These are phyloP conservation scores for Pomatostomus ruficeps DNA, from an alignment of 2,113 vertebrate species.

Conservation along the genomic window DNA sequence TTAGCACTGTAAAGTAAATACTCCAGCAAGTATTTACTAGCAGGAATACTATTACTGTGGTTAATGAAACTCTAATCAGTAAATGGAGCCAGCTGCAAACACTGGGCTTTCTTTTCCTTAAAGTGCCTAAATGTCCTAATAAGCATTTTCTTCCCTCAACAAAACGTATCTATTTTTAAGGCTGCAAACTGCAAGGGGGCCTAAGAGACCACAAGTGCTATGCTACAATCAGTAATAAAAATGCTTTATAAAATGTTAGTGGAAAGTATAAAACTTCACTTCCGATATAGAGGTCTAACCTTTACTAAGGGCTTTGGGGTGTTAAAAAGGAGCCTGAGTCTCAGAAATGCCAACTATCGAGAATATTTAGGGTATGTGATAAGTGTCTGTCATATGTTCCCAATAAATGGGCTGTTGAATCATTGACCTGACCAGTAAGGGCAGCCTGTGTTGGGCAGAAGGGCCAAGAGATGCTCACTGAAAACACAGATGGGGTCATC, in stretches of 20 bases:
- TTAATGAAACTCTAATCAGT: slow-evolving; percentile 41
- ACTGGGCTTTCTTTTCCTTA: not conserved
- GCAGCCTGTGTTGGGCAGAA: not conserved
- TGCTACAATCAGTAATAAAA: not conserved
- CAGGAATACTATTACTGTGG: slow-evolving; percentile 27
- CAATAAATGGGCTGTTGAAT: not conserved
- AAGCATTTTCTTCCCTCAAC: not conserved
- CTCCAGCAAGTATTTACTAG: slow-evolving; percentile 48
- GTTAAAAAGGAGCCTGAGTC: slow-evolving; percentile 15
- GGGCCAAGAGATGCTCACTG: not conserved
- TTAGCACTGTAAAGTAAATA: slow-evolving; percentile 35
- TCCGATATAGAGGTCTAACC: not conserved
- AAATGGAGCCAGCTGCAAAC: slow-evolving; percentile 35
- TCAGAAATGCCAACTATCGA: not conserved
- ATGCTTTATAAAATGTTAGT: not conserved
- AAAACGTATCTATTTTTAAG: slow-evolving; percentile 17
- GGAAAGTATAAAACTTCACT: not conserved
- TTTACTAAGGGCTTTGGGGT: not conserved
- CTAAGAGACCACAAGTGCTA: not conserved
- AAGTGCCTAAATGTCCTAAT: not conserved
- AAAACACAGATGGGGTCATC: not conserved
- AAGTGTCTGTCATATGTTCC: not conserved
- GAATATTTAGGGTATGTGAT: slow-evolving; percentile 11
- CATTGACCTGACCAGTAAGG: not conserved
- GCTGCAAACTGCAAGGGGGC: not conserved